Base-by-base conservation (phyloP, 2,113 vertebrate genomes). In the Daubentonia madagascariensis region DNA sequence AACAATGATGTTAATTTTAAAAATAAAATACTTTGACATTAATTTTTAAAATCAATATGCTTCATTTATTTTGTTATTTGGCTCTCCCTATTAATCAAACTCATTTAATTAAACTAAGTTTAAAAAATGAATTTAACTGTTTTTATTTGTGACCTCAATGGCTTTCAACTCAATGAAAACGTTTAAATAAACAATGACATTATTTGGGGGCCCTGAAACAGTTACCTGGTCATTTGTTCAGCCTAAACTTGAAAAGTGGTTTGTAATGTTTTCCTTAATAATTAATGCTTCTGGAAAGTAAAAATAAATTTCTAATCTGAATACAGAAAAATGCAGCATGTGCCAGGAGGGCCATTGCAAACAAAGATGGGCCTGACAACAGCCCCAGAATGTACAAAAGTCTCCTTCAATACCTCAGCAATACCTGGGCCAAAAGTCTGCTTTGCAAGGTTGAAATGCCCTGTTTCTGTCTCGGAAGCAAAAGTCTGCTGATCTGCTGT, bases 281-380 rank as follows among this genome's bases (percentile, higher is more conserved):
- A 65, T 45, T 78, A 96, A 87, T 68, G 59, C 72, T 91, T 97
- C 52, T 96, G 45, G 91, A 67, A 35, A n/a, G 67, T 84, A 87
- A 97, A 90, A 73, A 95, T 85, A 65, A 72, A 95, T 94, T 96
- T 97, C 85, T 96, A 78, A 93, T 43, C 50, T 91, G 97, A 88
- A 75, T 86, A 89, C 0, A 11, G 12, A 85, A 91, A 97, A 87
- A 89, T 37, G 5, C 73, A 57, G n/a, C 90, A 20, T 20, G 28
- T 5, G n/a, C 48, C 59, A 95, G 48, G 1, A 94, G 79, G 61
- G 68, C 32, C 80, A 90, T 9, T 81, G 75, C 65, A 94, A 80
- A 86, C 37, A 30, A 95, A 85, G 95, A 79, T 16, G 0, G 8
- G 48, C 78, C 91, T 48, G 70, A 70, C 79, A 48, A 0, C 9